Evolutionary conservation across 2,797 vertebrate genomes (phyloP).

Genomic region (Oryzias dopingdopingensis): DNA sequence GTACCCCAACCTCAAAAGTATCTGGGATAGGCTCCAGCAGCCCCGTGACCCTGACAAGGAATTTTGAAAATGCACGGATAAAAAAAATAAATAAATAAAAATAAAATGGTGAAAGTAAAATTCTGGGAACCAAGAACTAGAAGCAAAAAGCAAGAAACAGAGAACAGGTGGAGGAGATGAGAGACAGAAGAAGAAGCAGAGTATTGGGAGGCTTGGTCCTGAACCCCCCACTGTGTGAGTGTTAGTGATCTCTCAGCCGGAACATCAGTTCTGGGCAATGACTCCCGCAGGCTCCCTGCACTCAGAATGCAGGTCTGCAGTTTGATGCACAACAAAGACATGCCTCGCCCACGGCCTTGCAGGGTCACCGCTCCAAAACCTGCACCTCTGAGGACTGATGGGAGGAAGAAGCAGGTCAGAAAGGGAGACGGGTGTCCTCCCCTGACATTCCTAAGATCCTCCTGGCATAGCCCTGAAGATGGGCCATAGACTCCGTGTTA

Average conservation of each 20-base stretch:
- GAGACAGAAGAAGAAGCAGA: not conserved
- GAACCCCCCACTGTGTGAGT: constrained; percentile 37
- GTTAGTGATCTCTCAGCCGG: constrained; percentile 59
- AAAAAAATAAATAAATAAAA: not conserved
- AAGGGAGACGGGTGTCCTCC: constrained; percentile 1
- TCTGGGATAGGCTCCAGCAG: no score
- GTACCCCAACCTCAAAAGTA: no score
- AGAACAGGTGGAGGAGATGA: not conserved
- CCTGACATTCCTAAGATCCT: constrained; percentile 44
- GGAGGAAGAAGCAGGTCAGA: constrained; percentile 22
- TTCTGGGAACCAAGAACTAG: not conserved
- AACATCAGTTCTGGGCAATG: constrained; percentile 62
- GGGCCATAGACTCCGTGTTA: not conserved
- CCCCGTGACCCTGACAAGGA: no score
- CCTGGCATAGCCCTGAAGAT: constrained; percentile 21
- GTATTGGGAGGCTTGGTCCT: not conserved
- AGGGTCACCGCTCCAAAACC: constrained; percentile 54
- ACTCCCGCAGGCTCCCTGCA: constrained; percentile 8
- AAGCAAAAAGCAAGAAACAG: not conserved
- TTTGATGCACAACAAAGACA: constrained; percentile 50
- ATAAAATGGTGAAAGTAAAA: constrained; percentile 13
- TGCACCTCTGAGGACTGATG: constrained; percentile 25
- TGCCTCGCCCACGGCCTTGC: constrained; percentile 35
- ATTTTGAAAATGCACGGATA: not conserved
- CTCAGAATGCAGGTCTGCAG: constrained; percentile 37